Evolutionary conservation across 2,113 vertebrate species (phyloP).

Genomic region (Ahaetulla prasina): DNA sequence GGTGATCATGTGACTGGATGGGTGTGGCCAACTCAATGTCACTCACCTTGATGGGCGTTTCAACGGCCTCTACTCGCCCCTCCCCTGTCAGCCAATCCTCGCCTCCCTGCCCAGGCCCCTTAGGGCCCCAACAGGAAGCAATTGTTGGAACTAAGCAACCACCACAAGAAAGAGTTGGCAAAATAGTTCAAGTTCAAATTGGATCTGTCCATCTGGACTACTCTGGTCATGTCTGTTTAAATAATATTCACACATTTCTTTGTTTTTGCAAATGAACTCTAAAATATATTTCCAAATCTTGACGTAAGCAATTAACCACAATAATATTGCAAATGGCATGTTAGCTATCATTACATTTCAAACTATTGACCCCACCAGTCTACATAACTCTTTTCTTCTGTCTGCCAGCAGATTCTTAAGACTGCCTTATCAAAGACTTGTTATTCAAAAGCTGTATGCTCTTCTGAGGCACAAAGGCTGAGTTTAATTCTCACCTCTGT

Average conservation of each 20-base stretch:
- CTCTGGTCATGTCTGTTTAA: neutral
- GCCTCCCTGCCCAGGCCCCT: too few species aligned
- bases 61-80: too few species aligned
- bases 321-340: neutral
- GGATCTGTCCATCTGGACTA: neutral
- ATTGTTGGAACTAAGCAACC: too few species aligned
- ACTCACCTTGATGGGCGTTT: too few species aligned
- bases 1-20: too few species aligned
- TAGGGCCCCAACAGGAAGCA: too few species aligned
- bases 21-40: too few species aligned
- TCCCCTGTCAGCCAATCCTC: too few species aligned
- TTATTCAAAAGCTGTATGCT: neutral
- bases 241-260: neutral
- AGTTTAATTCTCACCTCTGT: slow-evolving; percentile 12
- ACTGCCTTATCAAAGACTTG: neutral
- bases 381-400: neutral
- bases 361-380: neutral
- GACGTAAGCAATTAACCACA: neutral
- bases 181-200: too few species aligned
- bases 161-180: too few species aligned
- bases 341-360: neutral
- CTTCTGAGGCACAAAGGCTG: neutral
- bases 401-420: neutral
- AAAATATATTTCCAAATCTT: neutral
- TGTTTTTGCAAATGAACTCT: neutral